A percentile compares a stretch with the other conserved stretches of the same genome.
phyloP scores from a whole-genome alignment of 1,140 invertebrate genomes.

The Colletes latitarsis region DNA sequence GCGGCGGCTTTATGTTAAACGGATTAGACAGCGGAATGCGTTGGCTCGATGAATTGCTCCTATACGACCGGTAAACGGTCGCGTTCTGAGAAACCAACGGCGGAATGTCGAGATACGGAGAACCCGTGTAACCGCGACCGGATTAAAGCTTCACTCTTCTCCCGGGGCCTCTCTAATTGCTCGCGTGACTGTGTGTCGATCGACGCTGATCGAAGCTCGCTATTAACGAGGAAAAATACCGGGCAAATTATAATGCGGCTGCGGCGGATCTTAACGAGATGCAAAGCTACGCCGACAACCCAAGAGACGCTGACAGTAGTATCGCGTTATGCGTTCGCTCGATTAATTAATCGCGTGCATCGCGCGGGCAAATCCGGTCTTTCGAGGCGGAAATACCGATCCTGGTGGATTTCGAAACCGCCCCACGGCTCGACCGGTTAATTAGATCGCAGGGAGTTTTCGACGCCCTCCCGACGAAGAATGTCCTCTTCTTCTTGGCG shows the following conservation, averaged over 20 bases:
- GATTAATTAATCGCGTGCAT: conserved; percentile 6
- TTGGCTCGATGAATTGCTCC: conserved; percentile 72
- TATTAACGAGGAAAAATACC: background rate
- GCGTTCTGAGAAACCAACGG: conserved; percentile 20
- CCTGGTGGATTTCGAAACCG: background rate
- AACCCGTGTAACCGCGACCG: conserved; percentile 19
- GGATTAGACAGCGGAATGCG: conserved; percentile 80
- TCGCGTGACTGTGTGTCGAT: conserved; percentile 19
- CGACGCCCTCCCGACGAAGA: conserved; percentile 2
- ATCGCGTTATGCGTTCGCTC: background rate
- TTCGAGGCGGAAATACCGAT: background rate
- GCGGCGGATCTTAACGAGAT: background rate
- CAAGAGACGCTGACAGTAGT: too few species aligned
- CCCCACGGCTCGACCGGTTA: background rate
- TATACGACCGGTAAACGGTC: conserved; percentile 29
- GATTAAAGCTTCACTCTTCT: conserved; percentile 12
- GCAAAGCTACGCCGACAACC: background rate
- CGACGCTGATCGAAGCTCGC: background rate
- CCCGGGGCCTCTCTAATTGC: conserved; percentile 36
- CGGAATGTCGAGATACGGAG: conserved; percentile 45
- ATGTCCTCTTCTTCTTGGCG: conserved; percentile 40
- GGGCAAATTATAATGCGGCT: background rate
- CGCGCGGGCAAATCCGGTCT: background rate
- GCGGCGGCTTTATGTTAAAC: conserved; percentile 75
- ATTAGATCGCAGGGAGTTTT: conserved; percentile 38